Base-by-base conservation (phyloP, 1,140 invertebrate species). In the Microvelia longipes region DNA sequence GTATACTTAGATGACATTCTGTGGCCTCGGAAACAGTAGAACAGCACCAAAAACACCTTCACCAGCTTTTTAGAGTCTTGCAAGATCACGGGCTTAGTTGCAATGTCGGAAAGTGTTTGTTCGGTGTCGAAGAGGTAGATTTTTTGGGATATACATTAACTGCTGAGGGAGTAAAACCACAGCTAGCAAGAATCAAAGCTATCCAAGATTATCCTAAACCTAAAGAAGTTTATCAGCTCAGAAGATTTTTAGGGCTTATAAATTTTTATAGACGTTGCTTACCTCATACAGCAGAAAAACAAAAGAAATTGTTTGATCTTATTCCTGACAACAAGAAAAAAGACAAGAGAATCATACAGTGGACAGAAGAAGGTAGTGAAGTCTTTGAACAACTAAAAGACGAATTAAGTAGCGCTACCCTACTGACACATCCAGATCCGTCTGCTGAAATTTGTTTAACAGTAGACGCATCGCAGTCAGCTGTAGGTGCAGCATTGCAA, bases 1-100 rank as follows among this genome's bases (percentile, higher is more conserved):
- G 62, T 71, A 30, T 80, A 77, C 65, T 73, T 80, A 1, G 78
- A 80, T 68, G 77, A 80, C 68, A 72, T 80, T 15, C 66, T 81
- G 68, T 81, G 15, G 76, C 72, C 0, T 79, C 77, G 1, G 61
- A 24, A 65, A 74, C 30, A 25, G 66, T 70, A 15, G 72, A 74
- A 65, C 68, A 79, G 66, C 78, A 79, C 62, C 28, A 68, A 0
- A 0, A 70, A 2, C 77, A 79, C 29, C 71, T 29, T 15, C 27
- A 19, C 66, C 26, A 26, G 15, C 27, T 79, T 0, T 75, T 79
- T 30, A 2, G 70, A 19, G 29, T 75, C 0, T 66, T 79, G 0
- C n/a, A 73, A 1, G 66, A 77, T 0, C 76, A 75, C 69, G 75
- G 76, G 1, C 11, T 80, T 1, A 15, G 29, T 0, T 74, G 80